Evolutionary conservation across 2,797 vertebrate species (phyloP), one percentile per base, ranked within the genome.

Genomic region (Holocentrus rufus): DNA sequence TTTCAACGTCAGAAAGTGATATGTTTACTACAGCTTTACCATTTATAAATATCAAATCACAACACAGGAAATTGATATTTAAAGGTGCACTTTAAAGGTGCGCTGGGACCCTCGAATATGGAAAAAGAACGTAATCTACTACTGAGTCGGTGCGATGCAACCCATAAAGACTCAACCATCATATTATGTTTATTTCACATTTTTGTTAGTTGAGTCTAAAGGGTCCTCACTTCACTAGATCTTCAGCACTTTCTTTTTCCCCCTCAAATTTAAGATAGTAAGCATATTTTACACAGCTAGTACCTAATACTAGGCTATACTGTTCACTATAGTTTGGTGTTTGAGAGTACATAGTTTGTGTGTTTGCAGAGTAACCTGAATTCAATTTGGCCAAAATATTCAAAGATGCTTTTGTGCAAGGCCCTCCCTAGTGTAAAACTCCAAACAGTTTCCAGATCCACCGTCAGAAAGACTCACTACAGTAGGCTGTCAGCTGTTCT

Each of bases 321-420:
- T 50, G 11, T 44, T 70, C 10, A 42, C 5, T 36, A 64, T 42
- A 64, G 30, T 31, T 0, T 58, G 15, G 76, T 20, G 50, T 77
- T 73, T n/a, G 46, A 60, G 39, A 39, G n/a, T 18, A 23, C 39
- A 5, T 13, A 55, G 25, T 23, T 9, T 10, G 31, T 20, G 34
- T 54, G 1, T 18, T 54, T 69, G 57, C 44, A 62, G 59, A 77
- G 55, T 23, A 69, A 65, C 34, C 62, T 66, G 53, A 71, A 79
- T 75, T 76, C 34, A 58, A 62, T 70, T 67, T 50, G 56, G 4
- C 60, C 34, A 10, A 69, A 42, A 22, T 69, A 84, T 78, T 92
- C 74, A 92, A 90, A 86, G 87, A 82, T 72, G 77, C 81, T 84
- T 93, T 86, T 92, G 82, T 90, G 64, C 5, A 15, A 64, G 54